Evolutionary conservation across 2,113 vertebrate species (phyloP).

Genomic region (Poeciliopsis turrubarensis): DNA sequence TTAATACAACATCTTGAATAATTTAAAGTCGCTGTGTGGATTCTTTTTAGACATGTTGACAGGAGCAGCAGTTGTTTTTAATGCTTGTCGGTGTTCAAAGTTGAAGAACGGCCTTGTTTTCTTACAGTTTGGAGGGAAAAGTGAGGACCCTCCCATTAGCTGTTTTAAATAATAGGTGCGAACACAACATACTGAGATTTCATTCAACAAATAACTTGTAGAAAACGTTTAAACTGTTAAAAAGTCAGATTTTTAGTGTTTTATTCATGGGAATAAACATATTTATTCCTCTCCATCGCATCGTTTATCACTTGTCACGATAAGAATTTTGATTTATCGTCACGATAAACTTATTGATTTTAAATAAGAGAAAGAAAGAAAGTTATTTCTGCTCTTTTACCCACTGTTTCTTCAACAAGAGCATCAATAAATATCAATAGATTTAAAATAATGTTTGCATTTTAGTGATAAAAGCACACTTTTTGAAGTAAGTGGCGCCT

Average conservation of each 20-base stretch:
- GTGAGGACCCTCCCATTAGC: not conserved
- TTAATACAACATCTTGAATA: slow-evolving; percentile 17
- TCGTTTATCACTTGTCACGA: too few species aligned
- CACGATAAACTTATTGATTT: too few species aligned
- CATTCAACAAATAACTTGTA: not conserved
- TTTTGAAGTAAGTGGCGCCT: too few species aligned
- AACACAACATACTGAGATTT: not conserved
- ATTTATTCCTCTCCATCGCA: too few species aligned
- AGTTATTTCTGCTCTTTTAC: too few species aligned
- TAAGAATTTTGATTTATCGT: too few species aligned
- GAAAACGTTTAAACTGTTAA: not conserved
- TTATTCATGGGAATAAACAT: not conserved
- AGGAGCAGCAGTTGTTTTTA: not conserved
- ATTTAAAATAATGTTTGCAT: too few species aligned
- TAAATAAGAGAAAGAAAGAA: too few species aligned
- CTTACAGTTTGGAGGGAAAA: not conserved
- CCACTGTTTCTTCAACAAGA: too few species aligned
- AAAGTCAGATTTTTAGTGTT: not conserved
- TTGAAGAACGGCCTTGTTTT: not conserved
- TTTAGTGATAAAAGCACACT: too few species aligned
- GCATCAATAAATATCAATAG: too few species aligned
- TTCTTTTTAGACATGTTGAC: not conserved
- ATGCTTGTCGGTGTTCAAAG: not conserved
- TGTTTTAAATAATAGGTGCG: not conserved
- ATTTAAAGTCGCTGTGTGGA: slow-evolving; percentile 8